phyloP scores from a whole-genome alignment of 1,140 invertebrate genomes.

The Coptotermes formosanus region DNA sequence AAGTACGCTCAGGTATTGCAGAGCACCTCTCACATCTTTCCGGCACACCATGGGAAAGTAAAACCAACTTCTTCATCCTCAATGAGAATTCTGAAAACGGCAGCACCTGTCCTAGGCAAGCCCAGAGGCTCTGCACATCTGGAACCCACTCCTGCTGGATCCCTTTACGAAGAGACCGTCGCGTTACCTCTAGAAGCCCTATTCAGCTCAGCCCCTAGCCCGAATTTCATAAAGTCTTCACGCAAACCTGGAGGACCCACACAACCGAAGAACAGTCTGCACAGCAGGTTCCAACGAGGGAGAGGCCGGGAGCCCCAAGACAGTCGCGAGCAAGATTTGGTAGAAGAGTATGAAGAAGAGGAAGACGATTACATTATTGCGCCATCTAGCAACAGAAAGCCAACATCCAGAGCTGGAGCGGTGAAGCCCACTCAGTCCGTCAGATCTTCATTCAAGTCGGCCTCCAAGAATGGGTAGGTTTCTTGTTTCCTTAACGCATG shows the following conservation, averaged over 20 bases:
- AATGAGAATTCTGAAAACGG: slow-evolving; percentile 64
- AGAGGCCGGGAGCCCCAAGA: slow-evolving; percentile 42
- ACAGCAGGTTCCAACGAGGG: slow-evolving; percentile 15
- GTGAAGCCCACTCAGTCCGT: slow-evolving; percentile 30
- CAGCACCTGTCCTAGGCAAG: slow-evolving; percentile 48
- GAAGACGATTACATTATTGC: background rate
- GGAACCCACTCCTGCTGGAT: slow-evolving; percentile 60
- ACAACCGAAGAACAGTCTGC: background rate
- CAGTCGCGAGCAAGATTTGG: slow-evolving; percentile 43
- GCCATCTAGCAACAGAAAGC: slow-evolving; percentile 34
- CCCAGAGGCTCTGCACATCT: slow-evolving; percentile 49
- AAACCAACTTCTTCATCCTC: background rate
- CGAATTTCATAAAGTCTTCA: slow-evolving; percentile 52
- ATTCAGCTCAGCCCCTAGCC: slow-evolving; percentile 44
- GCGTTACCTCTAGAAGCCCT: slow-evolving; percentile 51
- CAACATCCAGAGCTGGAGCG: slow-evolving; percentile 40
- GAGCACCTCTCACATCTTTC: slow-evolving; percentile 63
- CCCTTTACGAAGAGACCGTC: slow-evolving; percentile 55
- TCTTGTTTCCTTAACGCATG: too few species aligned
- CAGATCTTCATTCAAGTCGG: background rate
- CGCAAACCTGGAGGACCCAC: slow-evolving; percentile 48
- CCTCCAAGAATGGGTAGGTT: slow-evolving; percentile 2
- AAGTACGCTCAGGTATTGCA: slow-evolving; percentile 79
- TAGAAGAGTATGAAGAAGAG: slow-evolving; percentile 34
- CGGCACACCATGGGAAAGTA: background rate